Evolutionary conservation across 2,888 invertebrate genomes (phyloP).

Genomic region (Microctonus brassicae): DNA sequence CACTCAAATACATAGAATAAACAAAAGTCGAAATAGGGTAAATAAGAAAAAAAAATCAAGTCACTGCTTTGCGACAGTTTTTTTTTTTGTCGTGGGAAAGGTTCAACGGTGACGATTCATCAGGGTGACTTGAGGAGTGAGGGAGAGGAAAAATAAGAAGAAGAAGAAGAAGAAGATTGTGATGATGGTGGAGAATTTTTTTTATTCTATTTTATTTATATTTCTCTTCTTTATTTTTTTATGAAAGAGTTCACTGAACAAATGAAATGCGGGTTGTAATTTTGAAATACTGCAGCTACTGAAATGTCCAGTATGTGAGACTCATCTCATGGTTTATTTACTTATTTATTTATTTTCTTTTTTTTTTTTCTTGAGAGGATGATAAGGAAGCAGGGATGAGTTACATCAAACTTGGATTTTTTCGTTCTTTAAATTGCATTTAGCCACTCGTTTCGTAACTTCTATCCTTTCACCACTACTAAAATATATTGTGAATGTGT

Average conservation of each 20-base stretch:
- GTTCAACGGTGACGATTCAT: background rate
- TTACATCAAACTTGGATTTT: conserved; percentile 43
- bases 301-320: background rate
- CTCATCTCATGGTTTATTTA: background rate
- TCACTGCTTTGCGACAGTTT: background rate
- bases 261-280: background rate
- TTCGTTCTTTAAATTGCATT: conserved; percentile 67
- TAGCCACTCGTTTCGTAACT: conserved; percentile 64
- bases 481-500: no score
- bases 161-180: background rate
- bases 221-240: background rate
- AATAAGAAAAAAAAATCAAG: conserved; percentile 61
- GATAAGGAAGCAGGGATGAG: background rate
- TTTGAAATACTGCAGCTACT: background rate
- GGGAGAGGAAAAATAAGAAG: background rate
- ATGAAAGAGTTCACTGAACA: background rate
- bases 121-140: background rate
- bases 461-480: conserved; percentile 28
- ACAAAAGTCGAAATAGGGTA: conserved; percentile 64
- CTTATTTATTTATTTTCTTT: background rate
- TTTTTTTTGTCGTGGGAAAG: background rate
- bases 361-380: background rate
- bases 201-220: background rate
- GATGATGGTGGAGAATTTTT: background rate
- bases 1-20: conserved; percentile 56